Evolutionary conservation across 2,797 vertebrate species (phyloP).

Genomic region (Acipenser oxyrinchus): DNA sequence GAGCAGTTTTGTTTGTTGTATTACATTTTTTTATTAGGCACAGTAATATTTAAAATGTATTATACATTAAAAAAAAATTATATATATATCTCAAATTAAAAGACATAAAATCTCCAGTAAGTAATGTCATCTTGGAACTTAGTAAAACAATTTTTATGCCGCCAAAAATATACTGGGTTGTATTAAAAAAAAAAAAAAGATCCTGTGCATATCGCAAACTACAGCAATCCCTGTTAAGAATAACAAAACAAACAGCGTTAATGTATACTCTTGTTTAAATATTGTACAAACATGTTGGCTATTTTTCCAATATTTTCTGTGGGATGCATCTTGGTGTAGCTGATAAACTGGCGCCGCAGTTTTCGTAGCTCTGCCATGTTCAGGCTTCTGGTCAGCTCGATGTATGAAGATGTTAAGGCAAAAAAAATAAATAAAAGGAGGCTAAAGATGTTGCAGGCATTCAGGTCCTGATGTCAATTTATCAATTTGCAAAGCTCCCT

Average conservation of each 20-base stretch:
- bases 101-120: too few relatives aligned
- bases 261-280: conserved; percentile 80
- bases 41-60: too few relatives aligned
- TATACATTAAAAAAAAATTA: too few relatives aligned
- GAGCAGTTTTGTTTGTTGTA: too few relatives aligned
- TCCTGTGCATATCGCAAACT: conserved; percentile 13
- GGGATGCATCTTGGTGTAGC: conserved; percentile 89
- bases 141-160: too few relatives aligned
- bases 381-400: conserved; percentile 64
- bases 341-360: conserved; percentile 91
- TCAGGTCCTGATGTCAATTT: background rate
- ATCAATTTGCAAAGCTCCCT: background rate
- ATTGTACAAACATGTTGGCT: conserved; percentile 90
- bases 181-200: conserved; percentile 6
- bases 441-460: too few relatives aligned
- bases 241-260: conserved; percentile 35
- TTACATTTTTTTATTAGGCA: too few relatives aligned
- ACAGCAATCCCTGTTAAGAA: conserved; percentile 14
- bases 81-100: too few relatives aligned
- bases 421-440: conserved; percentile 1
- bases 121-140: too few relatives aligned
- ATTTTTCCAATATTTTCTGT: conserved; percentile 79
- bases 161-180: too few relatives aligned
- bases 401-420: conserved; percentile 57
- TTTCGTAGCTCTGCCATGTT: conserved; percentile 83